These are phyloP conservation scores for Dascyllus trimaculatus DNA, from an alignment of 2,113 vertebrate genomes.

Conservation along the genomic window DNA sequence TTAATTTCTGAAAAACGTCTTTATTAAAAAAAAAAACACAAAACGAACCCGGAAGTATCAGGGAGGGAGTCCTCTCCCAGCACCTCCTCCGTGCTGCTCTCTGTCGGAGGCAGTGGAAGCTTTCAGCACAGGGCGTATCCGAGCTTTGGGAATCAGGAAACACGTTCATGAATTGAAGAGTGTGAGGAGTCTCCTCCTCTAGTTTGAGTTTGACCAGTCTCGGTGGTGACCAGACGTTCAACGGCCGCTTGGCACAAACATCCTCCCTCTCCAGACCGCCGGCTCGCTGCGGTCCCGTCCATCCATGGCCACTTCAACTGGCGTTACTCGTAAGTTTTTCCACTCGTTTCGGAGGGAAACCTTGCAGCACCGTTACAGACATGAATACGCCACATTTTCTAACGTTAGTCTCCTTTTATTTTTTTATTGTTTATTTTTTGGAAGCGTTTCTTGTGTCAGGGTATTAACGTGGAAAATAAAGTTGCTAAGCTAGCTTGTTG, in stretches of 20 bases:
- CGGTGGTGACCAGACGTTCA: neutral
- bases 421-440: too few species aligned
- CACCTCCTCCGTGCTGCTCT: conserved; percentile 17
- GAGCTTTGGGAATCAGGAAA: conserved; percentile 59
- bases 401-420: too few species aligned
- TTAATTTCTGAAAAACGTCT: too few species aligned
- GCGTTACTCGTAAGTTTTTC: conserved; percentile 39
- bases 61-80: neutral
- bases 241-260: neutral
- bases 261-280: neutral
- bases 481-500: too few species aligned
- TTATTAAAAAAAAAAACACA: too few species aligned
- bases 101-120: neutral
- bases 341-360: too few species aligned
- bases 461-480: too few species aligned
- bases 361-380: neutral
- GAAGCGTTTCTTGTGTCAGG: too few species aligned
- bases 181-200: neutral
- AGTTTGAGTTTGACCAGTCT: neutral
- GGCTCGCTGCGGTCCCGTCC: neutral
- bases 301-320: conserved; percentile 39
- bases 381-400: neutral
- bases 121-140: conserved; percentile 66
- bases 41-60: conserved; percentile 17
- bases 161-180: conserved; percentile 8